A percentile compares a stretch with the other conserved stretches of the same genome.
phyloP scores from a whole-genome alignment of 2,888 invertebrate genomes.

The Phalangium opilio region DNA sequence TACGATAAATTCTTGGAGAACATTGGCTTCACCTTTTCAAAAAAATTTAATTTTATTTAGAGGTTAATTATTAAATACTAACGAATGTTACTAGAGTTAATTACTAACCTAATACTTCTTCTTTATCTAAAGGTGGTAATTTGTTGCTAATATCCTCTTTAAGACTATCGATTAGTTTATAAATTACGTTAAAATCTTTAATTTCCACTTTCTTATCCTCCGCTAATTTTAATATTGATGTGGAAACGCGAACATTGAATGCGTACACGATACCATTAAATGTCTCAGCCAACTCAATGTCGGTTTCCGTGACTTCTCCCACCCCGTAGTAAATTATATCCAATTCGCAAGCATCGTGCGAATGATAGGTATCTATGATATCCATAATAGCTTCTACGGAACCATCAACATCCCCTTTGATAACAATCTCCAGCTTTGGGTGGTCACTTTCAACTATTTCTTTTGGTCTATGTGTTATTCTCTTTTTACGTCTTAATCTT shows the following conservation, averaged over 20 bases:
- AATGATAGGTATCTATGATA: conserved; percentile 69
- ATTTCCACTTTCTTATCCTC: conserved; percentile 42
- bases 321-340: conserved; percentile 80
- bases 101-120: conserved; percentile 54
- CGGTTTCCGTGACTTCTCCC: conserved; percentile 65
- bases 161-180: conserved; percentile 76
- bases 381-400: conserved; percentile 90
- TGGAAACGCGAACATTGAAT: conserved; percentile 53
- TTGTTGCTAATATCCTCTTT: conserved; percentile 49
- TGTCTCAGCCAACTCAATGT: conserved; percentile 60
- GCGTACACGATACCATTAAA: conserved; percentile 65
- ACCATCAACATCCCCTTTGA: conserved; percentile 78
- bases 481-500: conserved; percentile 33
- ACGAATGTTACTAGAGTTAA: too few relatives aligned
- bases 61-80: not conserved
- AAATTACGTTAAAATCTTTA: conserved; percentile 70
- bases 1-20: conserved; percentile 65
- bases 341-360: conserved; percentile 50
- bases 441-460: conserved; percentile 28
- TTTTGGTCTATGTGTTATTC: conserved; percentile 46
- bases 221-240: conserved; percentile 35
- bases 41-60: conserved; percentile 10
- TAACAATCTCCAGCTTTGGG: conserved; percentile 35
- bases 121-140: conserved; percentile 54
- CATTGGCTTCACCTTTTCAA: conserved; percentile 72